These are phyloP conservation scores for Diogma glabrata DNA, from an alignment of 2,888 invertebrate species.

Conservation along the genomic window DNA sequence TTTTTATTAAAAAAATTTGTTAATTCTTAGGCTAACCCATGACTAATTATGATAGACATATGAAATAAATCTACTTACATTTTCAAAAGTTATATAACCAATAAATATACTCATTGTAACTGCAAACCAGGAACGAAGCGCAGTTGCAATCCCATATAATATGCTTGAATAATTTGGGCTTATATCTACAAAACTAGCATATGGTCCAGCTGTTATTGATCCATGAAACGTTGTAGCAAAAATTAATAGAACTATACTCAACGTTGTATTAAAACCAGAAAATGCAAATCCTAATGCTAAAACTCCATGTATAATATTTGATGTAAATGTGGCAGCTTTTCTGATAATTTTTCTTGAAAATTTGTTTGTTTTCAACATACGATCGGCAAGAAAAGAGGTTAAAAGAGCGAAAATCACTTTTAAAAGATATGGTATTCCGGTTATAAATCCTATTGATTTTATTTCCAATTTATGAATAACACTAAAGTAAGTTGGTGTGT, in stretches of 20 bases:
- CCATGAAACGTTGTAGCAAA: slow-evolving; percentile 53
- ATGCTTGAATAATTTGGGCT: slow-evolving; percentile 49
- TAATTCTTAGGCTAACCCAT: too few relatives aligned
- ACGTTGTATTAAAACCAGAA: slow-evolving; percentile 47
- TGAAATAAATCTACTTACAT: too few relatives aligned
- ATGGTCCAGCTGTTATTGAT: slow-evolving; percentile 51
- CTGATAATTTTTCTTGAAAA: slow-evolving; percentile 49
- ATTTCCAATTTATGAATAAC: slow-evolving; percentile 57
- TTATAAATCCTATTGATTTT: slow-evolving; percentile 48
- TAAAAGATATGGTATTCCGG: slow-evolving; percentile 49
- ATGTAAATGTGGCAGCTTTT: slow-evolving; percentile 48
- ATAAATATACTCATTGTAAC: too few relatives aligned
- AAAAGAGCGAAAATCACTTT: slow-evolving; percentile 46
- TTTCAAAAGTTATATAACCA: too few relatives aligned
- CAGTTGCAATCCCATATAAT: slow-evolving; percentile 47
- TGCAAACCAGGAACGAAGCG: too few relatives aligned
- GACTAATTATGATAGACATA: neutral
- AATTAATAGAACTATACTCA: slow-evolving; percentile 48
- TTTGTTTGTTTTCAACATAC: slow-evolving; percentile 42
- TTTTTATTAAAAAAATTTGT: too few relatives aligned
- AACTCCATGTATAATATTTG: slow-evolving; percentile 28
- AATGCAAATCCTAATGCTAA: slow-evolving; percentile 36
- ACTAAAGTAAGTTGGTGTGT: slow-evolving; percentile 58
- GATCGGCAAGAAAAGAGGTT: slow-evolving; percentile 46
- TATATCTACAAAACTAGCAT: slow-evolving; percentile 54